Conservation (phyloP, 2,113 vertebrate species). For the Coturnix japonica region DNA sequence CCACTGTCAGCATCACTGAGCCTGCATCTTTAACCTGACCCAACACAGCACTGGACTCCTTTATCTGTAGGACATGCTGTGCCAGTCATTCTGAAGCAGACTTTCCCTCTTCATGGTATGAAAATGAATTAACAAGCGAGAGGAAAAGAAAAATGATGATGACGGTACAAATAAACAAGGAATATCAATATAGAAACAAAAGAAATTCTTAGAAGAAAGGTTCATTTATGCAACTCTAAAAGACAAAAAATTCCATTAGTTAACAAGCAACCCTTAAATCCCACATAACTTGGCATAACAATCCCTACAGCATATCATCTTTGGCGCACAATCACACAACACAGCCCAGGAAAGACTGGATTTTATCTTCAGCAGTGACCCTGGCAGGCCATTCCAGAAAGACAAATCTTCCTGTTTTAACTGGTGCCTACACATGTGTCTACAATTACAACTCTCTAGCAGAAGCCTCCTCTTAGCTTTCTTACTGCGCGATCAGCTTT, state of each 20-base stretch:
- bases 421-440: not conserved
- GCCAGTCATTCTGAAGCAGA: constrained; percentile 13
- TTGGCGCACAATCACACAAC: constrained; percentile 7
- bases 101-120: not conserved
- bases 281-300: not conserved
- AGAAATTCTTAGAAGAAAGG: constrained; percentile 54
- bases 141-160: not conserved
- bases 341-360: not conserved
- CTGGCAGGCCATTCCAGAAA: constrained; percentile 10
- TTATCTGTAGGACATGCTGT: not conserved
- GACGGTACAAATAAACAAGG: constrained; percentile 28
- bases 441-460: not conserved
- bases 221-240: constrained; percentile 50
- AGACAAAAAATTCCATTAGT: constrained; percentile 12
- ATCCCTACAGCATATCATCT: constrained; percentile 10
- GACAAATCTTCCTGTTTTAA: not conserved
- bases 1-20: not conserved
- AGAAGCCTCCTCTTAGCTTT: not conserved
- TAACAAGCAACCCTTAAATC: constrained; percentile 29
- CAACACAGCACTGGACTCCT: not conserved
- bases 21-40: constrained; percentile 17
- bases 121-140: not conserved
- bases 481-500: not conserved
- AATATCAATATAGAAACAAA: constrained; percentile 50
- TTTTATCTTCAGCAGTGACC: constrained; percentile 41